A percentile compares a stretch with the other conserved stretches of the same genome.
phyloP scores from a whole-genome alignment of 1,140 invertebrate genomes.

The Oedothorax gibbosus region DNA sequence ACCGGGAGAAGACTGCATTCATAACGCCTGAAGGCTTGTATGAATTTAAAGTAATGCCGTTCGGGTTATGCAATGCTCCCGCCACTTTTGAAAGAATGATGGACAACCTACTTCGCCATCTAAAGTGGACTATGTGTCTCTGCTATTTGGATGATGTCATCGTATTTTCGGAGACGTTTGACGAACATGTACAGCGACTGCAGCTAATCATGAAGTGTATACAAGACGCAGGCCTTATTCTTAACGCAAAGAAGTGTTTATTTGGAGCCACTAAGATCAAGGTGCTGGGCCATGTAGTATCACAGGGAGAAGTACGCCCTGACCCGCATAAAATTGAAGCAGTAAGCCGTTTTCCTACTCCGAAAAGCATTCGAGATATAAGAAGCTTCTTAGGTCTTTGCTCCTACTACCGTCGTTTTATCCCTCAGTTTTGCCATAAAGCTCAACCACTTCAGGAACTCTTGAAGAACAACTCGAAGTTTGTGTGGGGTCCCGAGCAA shows the following conservation, averaged over 20 bases:
- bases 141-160: constrained; percentile 46
- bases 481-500: not conserved
- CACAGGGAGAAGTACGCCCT: not conserved
- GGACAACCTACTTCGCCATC: constrained; percentile 62
- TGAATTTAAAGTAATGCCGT: constrained; percentile 68
- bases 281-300: constrained; percentile 7
- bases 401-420: constrained; percentile 17
- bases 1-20: constrained; percentile 70
- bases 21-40: constrained; percentile 42
- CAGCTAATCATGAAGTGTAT: constrained; percentile 1
- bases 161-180: constrained; percentile 27
- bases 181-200: constrained; percentile 47
- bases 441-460: not conserved
- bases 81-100: constrained; percentile 66
- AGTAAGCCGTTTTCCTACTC: not conserved
- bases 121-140: constrained; percentile 62
- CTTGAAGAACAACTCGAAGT: not conserved
- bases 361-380: constrained; percentile 4
- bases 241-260: constrained; percentile 13
- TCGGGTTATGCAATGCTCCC: constrained; percentile 67
- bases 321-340: constrained; percentile 8
- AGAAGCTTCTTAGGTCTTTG: constrained; percentile 22
- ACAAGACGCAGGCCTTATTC: not conserved
- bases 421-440: not conserved
- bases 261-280: constrained; percentile 21